Evolutionary conservation across 64 coral and sea anemone species (phyloP).

Genomic region (Montipora sp.): DNA sequence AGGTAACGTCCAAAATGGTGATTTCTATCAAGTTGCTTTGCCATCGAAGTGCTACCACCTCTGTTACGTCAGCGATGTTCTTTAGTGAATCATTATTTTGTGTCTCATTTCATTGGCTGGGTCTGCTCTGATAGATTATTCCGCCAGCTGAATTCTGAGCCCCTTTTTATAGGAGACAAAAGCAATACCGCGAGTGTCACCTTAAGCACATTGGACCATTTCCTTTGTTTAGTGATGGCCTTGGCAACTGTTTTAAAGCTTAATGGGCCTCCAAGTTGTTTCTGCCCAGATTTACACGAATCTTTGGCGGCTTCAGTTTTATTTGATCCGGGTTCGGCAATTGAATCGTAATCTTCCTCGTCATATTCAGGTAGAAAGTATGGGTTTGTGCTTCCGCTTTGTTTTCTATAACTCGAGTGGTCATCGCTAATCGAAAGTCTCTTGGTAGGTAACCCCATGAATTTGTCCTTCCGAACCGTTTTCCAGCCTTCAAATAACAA

Average conservation of each 20-base stretch:
- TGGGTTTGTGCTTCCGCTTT: not conserved
- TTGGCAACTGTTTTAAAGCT: slow-evolving; percentile 73
- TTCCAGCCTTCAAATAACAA: not conserved
- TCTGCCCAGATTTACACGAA: not conserved
- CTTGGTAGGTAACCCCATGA: not conserved
- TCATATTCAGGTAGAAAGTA: slow-evolving; percentile 34
- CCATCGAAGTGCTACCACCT: too few species aligned
- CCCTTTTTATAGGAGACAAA: too few species aligned
- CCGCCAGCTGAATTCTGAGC: too few species aligned
- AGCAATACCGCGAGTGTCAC: not conserved
- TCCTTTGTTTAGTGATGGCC: slow-evolving; percentile 76
- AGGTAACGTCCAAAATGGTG: too few species aligned
- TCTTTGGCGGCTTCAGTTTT: not conserved
- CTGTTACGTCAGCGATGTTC: not conserved
- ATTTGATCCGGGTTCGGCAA: not conserved
- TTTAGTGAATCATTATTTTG: not conserved
- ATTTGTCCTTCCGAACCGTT: not conserved
- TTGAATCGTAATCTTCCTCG: slow-evolving; percentile 35
- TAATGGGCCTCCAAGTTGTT: not conserved
- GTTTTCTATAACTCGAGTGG: not conserved
- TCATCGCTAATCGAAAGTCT: not conserved
- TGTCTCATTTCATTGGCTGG: not conserved
- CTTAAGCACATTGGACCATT: slow-evolving; percentile 62
- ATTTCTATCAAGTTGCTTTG: too few species aligned
- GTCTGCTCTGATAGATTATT: too few species aligned